These are phyloP conservation scores for Bombus confusus DNA, from an alignment of 1,140 invertebrate species.

Conservation along the genomic window DNA sequence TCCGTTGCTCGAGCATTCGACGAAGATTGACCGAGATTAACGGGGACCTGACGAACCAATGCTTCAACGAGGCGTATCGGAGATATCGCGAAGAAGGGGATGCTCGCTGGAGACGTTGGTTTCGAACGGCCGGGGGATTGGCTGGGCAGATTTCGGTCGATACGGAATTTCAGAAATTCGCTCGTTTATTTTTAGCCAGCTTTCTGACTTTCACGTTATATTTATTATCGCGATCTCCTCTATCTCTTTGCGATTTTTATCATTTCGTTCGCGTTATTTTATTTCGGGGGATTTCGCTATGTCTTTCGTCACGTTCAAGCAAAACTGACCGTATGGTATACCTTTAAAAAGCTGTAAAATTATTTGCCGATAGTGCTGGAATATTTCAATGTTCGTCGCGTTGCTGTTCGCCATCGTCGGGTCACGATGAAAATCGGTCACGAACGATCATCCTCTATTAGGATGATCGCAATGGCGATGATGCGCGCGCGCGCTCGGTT, in stretches of 20 bases:
- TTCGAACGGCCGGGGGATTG: too few species aligned
- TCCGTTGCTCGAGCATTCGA: constrained; percentile 25
- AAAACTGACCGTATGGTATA: too few species aligned
- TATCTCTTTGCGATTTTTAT: background rate
- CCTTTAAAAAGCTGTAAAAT: background rate
- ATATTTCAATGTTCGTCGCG: background rate
- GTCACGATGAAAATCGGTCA: background rate
- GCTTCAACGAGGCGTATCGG: background rate
- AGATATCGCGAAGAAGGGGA: too few species aligned
- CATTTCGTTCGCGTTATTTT: background rate
- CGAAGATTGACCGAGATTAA: constrained; percentile 32
- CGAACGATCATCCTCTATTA: constrained; percentile 17
- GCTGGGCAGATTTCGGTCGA: background rate
- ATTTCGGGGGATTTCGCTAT: rapidly evolving
- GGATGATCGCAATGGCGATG: background rate
- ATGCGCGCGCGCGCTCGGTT: background rate
- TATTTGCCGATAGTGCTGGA: background rate
- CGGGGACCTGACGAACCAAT: background rate
- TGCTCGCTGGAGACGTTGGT: background rate
- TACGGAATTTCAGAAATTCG: background rate
- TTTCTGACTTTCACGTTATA: background rate
- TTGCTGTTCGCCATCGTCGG: background rate
- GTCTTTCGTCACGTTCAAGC: too few species aligned
- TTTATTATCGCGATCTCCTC: too few species aligned
- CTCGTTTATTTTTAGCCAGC: too few species aligned